Conservation (phyloP, 2,888 invertebrate genomes). For the Brenthis daphne region DNA sequence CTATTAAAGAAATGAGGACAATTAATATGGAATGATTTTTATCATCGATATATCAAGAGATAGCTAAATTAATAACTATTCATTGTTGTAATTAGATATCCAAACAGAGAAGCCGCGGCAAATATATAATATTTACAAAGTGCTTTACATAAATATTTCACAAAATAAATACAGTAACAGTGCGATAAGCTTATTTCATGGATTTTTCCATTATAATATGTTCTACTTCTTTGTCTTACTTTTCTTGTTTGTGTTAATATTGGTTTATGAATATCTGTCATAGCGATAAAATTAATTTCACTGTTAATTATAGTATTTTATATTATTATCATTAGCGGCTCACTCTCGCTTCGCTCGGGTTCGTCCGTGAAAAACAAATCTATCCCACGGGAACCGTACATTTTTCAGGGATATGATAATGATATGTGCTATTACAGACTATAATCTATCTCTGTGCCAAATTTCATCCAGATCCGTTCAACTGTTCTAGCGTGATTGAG, state of each 20-base stretch:
- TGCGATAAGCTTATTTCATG: neutral
- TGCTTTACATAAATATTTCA: constrained; percentile 11
- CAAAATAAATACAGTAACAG: constrained; percentile 13
- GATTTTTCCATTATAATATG: constrained; percentile 13
- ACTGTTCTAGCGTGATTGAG: too few species aligned
- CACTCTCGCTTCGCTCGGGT: too few species aligned
- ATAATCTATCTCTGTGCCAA: too few species aligned
- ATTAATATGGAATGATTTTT: constrained; percentile 5
- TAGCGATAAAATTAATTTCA: constrained; percentile 7
- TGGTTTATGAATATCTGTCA: neutral
- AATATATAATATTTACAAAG: constrained; percentile 6
- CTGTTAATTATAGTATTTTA: too few species aligned
- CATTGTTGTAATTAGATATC: constrained; percentile 11
- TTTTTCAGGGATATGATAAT: too few species aligned
- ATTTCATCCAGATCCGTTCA: too few species aligned
- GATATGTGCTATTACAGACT: too few species aligned
- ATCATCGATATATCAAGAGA: constrained; percentile 12
- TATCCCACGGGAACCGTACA: too few species aligned
- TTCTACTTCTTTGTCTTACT: constrained; percentile 11
- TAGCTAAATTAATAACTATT: neutral
- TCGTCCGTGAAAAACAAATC: too few species aligned
- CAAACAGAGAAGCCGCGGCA: constrained; percentile 13
- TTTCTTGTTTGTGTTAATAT: constrained; percentile 10
- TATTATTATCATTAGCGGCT: too few species aligned
- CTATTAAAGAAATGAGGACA: constrained; percentile 2